Base-by-base conservation (phyloP, 2,113 vertebrate species). In the Parus major region DNA sequence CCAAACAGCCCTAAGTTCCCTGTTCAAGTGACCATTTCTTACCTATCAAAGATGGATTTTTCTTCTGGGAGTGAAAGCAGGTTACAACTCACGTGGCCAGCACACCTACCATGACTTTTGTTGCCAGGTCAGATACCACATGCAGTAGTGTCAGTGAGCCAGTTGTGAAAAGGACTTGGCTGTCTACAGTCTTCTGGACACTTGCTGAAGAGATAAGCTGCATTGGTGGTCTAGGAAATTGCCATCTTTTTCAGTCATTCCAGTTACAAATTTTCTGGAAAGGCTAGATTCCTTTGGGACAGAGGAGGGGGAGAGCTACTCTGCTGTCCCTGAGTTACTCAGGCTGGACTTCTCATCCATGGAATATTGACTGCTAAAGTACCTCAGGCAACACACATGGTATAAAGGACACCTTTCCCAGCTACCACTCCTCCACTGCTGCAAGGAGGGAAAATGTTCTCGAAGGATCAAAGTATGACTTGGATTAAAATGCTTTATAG, bases 1-100 rank as follows among this genome's bases (percentile, higher is more conserved):
- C 16, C 11, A 29, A 59, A 63, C 14, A 41, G 5, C 0, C 0
- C 11, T 8, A 64, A 52, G 15, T 36, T 64, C 27, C 16, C 19
- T 3, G 0, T 21, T 83, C 59, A 57, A 28, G 28, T 21, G 36
- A 36, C 23, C 24, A 31, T 44, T 80, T 47, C 36, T 72, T 52
- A 65, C 25, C 17, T 50, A 18, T 17, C 17, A 56, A 61, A 82
- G 33, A 53, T 9, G 9, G 23, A 56, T 66, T 14, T 31, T 14
- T 31, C 44, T 77, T 69, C n/a, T 17, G 8, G 13, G 18, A 70
- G 35, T 18, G 31, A 50, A 20, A 50, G n/a, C 11, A 16, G 1
- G 1, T 33, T 57, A 50, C 17, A 90, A 15, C 11, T 33, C 56
- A 36, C 11, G 9, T 3, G 13, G 47, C 42, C 42, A 86, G 49